Conservation (phyloP, 1,140 invertebrate species). For the Cherax quadricarinatus region DNA sequence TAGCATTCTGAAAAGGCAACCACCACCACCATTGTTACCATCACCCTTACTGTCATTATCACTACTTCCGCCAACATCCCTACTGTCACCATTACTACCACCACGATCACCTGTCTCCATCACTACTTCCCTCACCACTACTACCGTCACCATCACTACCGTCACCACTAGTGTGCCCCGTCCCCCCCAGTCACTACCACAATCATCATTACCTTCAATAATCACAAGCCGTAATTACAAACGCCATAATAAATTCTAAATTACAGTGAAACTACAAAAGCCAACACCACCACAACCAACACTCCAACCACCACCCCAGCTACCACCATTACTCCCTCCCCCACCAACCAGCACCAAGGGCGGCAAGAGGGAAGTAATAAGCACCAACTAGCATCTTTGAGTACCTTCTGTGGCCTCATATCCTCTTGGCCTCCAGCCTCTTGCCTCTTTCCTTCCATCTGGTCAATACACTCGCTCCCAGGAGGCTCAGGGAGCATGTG, state of each 20-base stretch:
- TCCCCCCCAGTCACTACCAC: neutral
- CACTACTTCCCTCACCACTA: neutral
- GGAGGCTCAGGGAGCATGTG: too few species aligned
- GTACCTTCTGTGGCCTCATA: slow-evolving; percentile 29
- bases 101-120: neutral
- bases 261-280: too few species aligned
- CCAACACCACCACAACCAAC: neutral
- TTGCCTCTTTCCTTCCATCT: neutral
- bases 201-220: neutral
- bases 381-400: neutral
- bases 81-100: neutral
- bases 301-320: neutral
- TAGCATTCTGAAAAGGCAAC: neutral
- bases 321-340: neutral
- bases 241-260: too few species aligned
- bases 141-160: neutral
- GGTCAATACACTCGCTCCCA: too few species aligned
- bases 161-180: neutral
- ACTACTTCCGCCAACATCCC: neutral
- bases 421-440: slow-evolving; percentile 16
- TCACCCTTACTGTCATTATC: neutral
- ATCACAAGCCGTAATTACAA: too few species aligned
- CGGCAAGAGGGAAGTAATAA: slow-evolving; percentile 37
- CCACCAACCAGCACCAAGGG: neutral
- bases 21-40: neutral